Conservation (phyloP, 2,888 invertebrate species). For the Athalia cordata region DNA sequence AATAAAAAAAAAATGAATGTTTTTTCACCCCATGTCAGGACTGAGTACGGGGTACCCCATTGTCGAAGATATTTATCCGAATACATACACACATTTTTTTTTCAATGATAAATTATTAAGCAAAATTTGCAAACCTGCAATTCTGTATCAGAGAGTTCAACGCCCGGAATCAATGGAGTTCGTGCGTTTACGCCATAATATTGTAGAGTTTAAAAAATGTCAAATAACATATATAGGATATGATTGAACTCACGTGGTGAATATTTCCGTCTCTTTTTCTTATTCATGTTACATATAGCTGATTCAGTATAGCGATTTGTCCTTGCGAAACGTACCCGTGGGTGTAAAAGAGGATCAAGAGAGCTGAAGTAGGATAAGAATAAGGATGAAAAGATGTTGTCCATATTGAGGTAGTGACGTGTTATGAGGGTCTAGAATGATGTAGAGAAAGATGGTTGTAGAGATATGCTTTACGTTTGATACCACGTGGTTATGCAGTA, state of each 20-base stretch:
- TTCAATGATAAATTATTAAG: no score
- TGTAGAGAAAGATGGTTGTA: neutral
- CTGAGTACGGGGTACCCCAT: no score
- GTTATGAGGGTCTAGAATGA: neutral
- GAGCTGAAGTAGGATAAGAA: neutral
- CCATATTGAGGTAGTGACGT: no score
- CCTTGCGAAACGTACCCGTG: constrained; percentile 32
- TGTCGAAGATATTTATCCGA: no score
- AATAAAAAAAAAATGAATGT: no score
- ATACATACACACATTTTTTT: no score
- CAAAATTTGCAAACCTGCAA: no score
- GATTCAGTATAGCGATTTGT: neutral
- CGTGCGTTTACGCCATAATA: neutral
- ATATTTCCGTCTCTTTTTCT: neutral
- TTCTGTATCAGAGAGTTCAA: no score
- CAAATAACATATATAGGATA: neutral
- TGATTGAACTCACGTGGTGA: neutral
- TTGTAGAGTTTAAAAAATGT: neutral
- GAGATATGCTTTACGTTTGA: constrained; percentile 49
- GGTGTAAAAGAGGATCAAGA: neutral
- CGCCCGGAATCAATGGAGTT: no score
- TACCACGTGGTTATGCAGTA: constrained; percentile 52
- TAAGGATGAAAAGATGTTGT: neutral
- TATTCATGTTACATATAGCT: no score
- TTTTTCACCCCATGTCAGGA: no score